Conservation (phyloP, 2,797 vertebrate species). For the Spondyliosoma cantharus region DNA sequence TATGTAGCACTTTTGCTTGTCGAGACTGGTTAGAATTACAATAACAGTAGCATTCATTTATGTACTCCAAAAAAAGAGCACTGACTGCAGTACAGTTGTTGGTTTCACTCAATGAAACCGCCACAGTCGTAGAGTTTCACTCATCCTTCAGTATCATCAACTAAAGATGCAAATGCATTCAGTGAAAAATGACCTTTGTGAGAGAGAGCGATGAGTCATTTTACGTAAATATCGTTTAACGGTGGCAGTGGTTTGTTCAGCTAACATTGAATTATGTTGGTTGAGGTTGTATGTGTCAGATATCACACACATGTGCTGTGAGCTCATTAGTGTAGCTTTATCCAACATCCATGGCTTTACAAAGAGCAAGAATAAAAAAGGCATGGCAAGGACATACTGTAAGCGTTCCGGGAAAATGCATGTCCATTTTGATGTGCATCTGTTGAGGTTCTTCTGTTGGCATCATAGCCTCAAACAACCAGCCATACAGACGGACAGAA, state of each 20-base stretch:
- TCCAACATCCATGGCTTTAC: constrained; percentile 17
- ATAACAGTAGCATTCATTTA: background rate
- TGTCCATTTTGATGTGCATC: constrained; percentile 1
- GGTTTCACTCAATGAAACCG: background rate
- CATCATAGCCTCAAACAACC: background rate
- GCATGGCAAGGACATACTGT: background rate
- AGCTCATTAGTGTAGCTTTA: constrained; percentile 28
- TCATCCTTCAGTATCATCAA: background rate
- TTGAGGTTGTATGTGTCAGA: constrained; percentile 42
- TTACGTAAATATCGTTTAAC: constrained; percentile 6
- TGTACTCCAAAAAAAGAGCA: background rate
- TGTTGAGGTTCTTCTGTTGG: constrained; percentile 8
- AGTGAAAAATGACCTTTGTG: background rate
- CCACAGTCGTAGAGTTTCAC: background rate
- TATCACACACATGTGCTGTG: constrained; percentile 31
- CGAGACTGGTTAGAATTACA: background rate
- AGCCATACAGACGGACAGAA: background rate
- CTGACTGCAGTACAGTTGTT: background rate
- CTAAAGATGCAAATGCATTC: constrained; percentile 5
- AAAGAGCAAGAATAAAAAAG: constrained; percentile 10
- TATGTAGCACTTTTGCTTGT: background rate
- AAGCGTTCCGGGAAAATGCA: background rate
- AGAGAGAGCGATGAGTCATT: constrained; percentile 21
- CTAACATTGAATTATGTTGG: constrained; percentile 1
- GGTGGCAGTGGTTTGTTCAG: constrained; percentile 15